Evolutionary conservation across 2,888 invertebrate species (phyloP).

Genomic region (Trileptium ribeirensis): DNA sequence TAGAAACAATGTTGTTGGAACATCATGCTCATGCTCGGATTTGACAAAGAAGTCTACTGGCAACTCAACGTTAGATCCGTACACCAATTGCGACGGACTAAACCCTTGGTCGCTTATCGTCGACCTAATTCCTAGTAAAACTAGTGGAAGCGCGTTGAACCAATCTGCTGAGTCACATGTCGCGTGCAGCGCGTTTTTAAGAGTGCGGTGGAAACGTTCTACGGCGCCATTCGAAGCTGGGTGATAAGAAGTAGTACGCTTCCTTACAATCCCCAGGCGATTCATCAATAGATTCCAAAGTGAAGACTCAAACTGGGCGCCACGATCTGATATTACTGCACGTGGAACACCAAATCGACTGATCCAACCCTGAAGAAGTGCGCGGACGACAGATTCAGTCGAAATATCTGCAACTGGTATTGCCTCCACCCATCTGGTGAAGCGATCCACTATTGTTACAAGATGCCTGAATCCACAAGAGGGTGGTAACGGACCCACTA

Average conservation of each 20-base stretch:
- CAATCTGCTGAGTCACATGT: not conserved
- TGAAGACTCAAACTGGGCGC: constrained; percentile 2
- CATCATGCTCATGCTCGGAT: not conserved
- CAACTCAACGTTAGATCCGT: not conserved
- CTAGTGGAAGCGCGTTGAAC: not conserved
- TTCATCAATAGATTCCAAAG: not conserved
- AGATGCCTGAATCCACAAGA: not conserved
- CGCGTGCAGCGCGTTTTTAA: not conserved
- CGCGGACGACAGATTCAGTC: not conserved
- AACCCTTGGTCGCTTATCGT: not conserved
- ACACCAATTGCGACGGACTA: not conserved
- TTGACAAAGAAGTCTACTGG: not conserved
- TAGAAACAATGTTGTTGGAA: not conserved
- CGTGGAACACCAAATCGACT: not conserved
- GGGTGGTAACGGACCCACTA: constrained; percentile 5
- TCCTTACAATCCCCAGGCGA: not conserved
- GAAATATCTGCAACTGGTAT: not conserved
- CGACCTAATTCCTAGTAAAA: not conserved
- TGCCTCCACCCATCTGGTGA: not conserved
- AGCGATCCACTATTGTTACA: not conserved
- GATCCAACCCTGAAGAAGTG: not conserved
- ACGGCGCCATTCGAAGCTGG: not conserved
- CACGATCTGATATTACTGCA: not conserved
- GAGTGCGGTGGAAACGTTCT: not conserved
- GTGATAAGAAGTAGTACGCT: constrained; percentile 4